Conservation (phyloP, 2,113 vertebrate species). For the Dolichallabes microphthalmus region DNA sequence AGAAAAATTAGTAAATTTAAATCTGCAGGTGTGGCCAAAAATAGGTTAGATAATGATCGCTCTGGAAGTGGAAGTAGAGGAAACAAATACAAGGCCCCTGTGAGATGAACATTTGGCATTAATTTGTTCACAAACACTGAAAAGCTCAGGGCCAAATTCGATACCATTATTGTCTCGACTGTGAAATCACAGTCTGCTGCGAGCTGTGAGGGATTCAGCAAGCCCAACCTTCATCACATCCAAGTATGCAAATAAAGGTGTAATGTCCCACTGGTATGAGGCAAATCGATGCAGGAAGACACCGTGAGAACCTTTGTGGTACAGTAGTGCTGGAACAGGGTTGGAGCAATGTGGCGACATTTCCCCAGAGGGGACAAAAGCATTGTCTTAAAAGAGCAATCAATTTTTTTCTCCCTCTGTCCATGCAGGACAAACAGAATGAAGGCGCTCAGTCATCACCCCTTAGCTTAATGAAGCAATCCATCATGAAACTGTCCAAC, state of each 20-base stretch:
- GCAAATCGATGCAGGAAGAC: constrained; percentile 39
- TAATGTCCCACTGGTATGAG: constrained; percentile 2
- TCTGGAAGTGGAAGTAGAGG: neutral
- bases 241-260: constrained; percentile 8
- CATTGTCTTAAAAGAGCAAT: constrained; percentile 66
- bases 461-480: constrained; percentile 76
- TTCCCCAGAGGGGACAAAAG: constrained; percentile 66
- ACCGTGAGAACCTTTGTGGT: neutral
- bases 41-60: neutral
- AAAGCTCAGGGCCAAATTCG: constrained; percentile 5
- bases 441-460: constrained; percentile 75
- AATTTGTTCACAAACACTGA: constrained; percentile 3
- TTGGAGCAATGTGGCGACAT: constrained; percentile 64
- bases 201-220: neutral
- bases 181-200: neutral
- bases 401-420: constrained; percentile 62
- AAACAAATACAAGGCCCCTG: neutral
- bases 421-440: constrained; percentile 72
- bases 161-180: constrained; percentile 8
- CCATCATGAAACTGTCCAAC: constrained; percentile 70
- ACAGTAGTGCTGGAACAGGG: constrained; percentile 4
- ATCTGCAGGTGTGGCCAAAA: neutral
- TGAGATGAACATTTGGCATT: neutral
- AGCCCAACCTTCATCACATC: neutral
- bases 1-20: neutral